Conservation (phyloP, 2,888 invertebrate genomes). For the Ctena decussata region DNA sequence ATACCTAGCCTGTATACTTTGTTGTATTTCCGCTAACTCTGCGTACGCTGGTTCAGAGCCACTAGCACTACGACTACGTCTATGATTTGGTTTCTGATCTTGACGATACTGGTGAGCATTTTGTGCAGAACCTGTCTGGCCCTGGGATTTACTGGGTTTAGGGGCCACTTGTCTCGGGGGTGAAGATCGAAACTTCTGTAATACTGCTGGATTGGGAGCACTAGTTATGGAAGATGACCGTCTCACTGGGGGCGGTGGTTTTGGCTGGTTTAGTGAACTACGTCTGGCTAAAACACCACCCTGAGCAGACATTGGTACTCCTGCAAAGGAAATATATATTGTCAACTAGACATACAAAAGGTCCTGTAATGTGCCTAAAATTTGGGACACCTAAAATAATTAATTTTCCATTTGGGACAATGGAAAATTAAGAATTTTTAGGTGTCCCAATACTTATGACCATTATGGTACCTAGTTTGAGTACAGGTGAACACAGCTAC, state of each 20-base stretch:
- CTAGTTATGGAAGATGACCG: conserved; percentile 82
- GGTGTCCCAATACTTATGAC: too few species aligned
- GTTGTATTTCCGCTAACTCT: conserved; percentile 78
- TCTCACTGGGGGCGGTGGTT: conserved; percentile 85
- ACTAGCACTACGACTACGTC: conserved; percentile 68
- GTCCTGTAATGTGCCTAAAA: too few species aligned
- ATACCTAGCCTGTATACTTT: conserved; percentile 75
- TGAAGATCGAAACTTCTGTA: conserved; percentile 72
- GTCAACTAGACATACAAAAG: too few species aligned
- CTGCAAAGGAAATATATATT: too few species aligned
- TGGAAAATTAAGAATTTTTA: too few species aligned
- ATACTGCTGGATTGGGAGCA: conserved; percentile 69
- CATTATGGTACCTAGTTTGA: too few species aligned
- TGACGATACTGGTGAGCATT: conserved; percentile 41
- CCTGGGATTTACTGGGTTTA: conserved; percentile 12
- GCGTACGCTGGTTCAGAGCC: conserved; percentile 74
- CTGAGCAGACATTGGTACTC: conserved; percentile 77
- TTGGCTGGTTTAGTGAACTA: conserved; percentile 73
- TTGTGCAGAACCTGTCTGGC: conserved; percentile 35
- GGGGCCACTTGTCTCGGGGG: conserved; percentile 64
- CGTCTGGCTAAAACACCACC: conserved; percentile 72
- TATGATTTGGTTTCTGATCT: conserved; percentile 43
- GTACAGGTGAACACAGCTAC: too few species aligned
- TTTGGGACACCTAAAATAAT: too few species aligned
- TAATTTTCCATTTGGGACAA: too few species aligned